Conservation (phyloP, 2,797 vertebrate species). For the Macropodus opercularis region DNA sequence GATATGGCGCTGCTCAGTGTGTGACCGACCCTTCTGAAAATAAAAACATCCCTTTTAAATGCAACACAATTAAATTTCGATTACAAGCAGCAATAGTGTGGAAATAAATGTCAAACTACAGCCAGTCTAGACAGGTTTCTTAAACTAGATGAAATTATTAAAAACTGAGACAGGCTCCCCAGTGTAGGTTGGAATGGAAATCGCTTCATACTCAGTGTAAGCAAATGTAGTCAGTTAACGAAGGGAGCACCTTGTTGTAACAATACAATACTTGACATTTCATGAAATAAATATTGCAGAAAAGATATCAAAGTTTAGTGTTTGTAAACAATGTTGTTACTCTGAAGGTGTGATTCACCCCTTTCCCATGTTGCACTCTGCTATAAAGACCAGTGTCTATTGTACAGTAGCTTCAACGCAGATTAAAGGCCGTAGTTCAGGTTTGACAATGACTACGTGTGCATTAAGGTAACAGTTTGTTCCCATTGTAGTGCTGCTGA, state of each 20-base stretch:
- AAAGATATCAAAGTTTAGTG: background rate
- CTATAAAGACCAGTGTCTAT: background rate
- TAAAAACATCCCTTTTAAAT: slow-evolving; percentile 28
- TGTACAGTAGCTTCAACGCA: background rate
- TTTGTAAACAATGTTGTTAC: background rate
- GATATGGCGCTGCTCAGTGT: background rate
- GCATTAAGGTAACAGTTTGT: background rate
- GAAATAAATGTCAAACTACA: slow-evolving; percentile 6
- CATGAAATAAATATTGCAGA: background rate
- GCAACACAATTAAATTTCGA: background rate
- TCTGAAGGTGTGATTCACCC: too few relatives aligned
- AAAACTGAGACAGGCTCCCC: background rate
- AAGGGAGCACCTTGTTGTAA: background rate
- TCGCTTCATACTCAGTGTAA: background rate
- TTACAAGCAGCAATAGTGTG: slow-evolving; percentile 1
- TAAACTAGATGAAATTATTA: background rate
- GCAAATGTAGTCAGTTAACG: background rate
- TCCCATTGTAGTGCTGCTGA: background rate
- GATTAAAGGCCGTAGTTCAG: too few relatives aligned
- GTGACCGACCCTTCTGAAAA: background rate
- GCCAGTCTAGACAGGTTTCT: background rate
- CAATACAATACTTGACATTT: background rate
- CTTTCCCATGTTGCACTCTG: background rate
- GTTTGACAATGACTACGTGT: background rate
- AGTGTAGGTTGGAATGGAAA: background rate